These are phyloP conservation scores for Cotesia typhae DNA, from an alignment of 1,140 invertebrate genomes.

Conservation along the genomic window DNA sequence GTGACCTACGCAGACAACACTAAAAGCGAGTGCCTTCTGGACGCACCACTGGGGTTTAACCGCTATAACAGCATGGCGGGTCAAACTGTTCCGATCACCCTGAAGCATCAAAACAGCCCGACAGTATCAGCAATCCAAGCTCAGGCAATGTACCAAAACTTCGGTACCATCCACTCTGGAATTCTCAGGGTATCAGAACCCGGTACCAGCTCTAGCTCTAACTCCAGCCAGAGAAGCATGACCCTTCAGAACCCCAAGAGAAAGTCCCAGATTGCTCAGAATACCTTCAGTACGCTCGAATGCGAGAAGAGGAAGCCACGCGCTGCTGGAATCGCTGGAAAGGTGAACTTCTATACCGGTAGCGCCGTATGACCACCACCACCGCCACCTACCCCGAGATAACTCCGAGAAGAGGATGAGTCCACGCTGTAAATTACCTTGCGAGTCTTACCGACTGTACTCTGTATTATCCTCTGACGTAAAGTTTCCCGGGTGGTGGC, in stretches of 20 bases:
- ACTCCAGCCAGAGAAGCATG: slow-evolving; percentile 62
- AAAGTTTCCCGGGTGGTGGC: not conserved
- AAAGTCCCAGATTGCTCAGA: slow-evolving; percentile 62
- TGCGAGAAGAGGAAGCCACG: slow-evolving; percentile 57
- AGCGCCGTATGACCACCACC: slow-evolving; percentile 65
- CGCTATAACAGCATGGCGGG: slow-evolving; percentile 59
- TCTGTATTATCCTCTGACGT: not conserved
- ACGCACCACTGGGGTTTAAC: slow-evolving; percentile 57
- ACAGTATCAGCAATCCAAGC: slow-evolving; percentile 58
- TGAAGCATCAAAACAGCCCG: slow-evolving; percentile 61
- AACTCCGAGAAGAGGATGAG: slow-evolving; percentile 57
- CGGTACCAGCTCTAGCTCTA: slow-evolving; percentile 61
- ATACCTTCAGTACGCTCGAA: slow-evolving; percentile 64
- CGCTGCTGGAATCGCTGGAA: slow-evolving; percentile 50
- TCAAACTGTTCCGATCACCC: slow-evolving; percentile 63
- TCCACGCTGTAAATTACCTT: slow-evolving; percentile 48
- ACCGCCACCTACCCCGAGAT: slow-evolving; percentile 57
- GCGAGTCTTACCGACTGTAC: too few relatives aligned
- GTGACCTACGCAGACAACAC: slow-evolving; percentile 40
- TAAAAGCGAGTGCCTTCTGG: slow-evolving; percentile 55
- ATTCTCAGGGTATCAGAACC: slow-evolving; percentile 62
- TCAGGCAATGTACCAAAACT: slow-evolving; percentile 62
- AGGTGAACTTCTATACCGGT: slow-evolving; percentile 57
- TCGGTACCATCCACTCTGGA: slow-evolving; percentile 63
- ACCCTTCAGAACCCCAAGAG: slow-evolving; percentile 62